These are phyloP conservation scores for Loris lydekkerianus DNA, from an alignment of 2,797 vertebrate genomes.

Conservation along the genomic window DNA sequence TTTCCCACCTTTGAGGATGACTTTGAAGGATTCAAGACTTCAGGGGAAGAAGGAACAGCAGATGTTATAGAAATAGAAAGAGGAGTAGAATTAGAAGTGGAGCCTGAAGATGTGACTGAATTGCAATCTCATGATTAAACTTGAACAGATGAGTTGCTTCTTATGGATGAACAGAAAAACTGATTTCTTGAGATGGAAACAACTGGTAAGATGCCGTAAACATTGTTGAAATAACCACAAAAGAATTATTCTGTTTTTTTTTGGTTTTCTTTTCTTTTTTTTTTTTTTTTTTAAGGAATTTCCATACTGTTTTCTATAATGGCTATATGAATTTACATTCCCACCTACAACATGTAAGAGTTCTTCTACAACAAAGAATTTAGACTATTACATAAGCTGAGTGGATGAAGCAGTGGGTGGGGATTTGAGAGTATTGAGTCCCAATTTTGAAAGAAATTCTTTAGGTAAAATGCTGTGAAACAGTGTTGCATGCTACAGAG, in stretches of 20 bases:
- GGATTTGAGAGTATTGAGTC: neutral
- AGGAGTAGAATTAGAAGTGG: neutral
- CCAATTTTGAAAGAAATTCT: neutral
- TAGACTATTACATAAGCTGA: neutral
- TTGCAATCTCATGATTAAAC: neutral
- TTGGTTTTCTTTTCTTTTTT: no score
- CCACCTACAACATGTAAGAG: no score
- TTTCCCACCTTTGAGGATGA: neutral
- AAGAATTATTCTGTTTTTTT: no score
- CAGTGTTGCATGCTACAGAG: neutral
- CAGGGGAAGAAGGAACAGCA: neutral
- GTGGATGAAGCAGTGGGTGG: neutral
- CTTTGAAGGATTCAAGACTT: neutral
- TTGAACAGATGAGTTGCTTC: neutral
- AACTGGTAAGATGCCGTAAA: neutral
- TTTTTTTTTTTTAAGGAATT: no score
- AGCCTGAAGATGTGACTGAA: neutral
- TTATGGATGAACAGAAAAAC: neutral
- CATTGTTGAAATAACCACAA: neutral
- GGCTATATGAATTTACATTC: no score
- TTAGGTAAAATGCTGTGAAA: neutral
- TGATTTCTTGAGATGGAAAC: neutral
- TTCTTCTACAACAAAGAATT: no score
- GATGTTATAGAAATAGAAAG: neutral
- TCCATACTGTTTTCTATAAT: no score